Evolutionary conservation across 92 coral and sea anemone species (phyloP), one percentile per base, ranked within the genome.

Genomic region (Actinernus sp.): DNA sequence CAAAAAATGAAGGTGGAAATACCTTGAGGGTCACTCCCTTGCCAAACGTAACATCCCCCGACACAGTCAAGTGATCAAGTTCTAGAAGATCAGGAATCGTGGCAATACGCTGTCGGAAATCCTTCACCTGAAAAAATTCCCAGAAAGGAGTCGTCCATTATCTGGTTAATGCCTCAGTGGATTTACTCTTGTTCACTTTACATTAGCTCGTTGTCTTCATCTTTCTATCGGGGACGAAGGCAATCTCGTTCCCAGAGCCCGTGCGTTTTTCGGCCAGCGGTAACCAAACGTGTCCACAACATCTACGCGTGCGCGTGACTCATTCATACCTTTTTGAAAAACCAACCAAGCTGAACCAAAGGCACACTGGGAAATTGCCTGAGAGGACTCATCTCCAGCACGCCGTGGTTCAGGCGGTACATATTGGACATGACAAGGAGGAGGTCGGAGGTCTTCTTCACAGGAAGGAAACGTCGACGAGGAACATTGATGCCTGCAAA

Each of bases 11-110:
- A n/a, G n/a, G 21, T 20, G 3, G 4, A 24, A 86, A 3, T 37
- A 93, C 98, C 98, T 87, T 93, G 22, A 94, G 63, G 9, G 75
- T 69, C 6, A 94, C 98, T 28, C 83, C 97, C 51, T 91, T 90
- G 46, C 98, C 98, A 63, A 94, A 94, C 19, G 98, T 94, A 63
- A 94, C 98, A 52, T 94, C 98, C 31, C 98, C 98, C 13, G 98
- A 94, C 29, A 94, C 98, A 0, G 98, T 94, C 79, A 94, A 58
- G 44, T 94, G 98, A 61, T 94, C 97, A 4, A 94, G 93, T 36
- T 94, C 98, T 34, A 94, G 49, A 46, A 94, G 45, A 53, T 94
- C 98, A 0, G 98, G 98, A 38, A 94, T 94, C 44, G 97, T 82
- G 48, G 73, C 94, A 59, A 94, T 90, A 27, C 98, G 93, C 11